Conservation (phyloP, 2,888 invertebrate genomes). For the Chelonus formosanus region DNA sequence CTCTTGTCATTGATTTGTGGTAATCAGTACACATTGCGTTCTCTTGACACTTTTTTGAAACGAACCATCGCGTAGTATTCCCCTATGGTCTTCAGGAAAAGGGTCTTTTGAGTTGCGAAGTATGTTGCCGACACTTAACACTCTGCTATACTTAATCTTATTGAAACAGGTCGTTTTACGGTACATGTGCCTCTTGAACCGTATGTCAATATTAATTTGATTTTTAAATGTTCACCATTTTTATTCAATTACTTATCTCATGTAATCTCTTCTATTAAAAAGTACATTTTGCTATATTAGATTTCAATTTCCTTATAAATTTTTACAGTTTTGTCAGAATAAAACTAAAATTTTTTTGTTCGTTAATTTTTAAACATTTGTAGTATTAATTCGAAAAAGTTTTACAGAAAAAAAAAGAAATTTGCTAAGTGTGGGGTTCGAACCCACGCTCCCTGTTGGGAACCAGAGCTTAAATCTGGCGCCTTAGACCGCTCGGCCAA, state of each 20-base stretch:
- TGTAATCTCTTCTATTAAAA: no score
- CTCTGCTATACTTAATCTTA: conserved; percentile 42
- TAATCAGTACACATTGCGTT: conserved; percentile 28
- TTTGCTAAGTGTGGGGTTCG: conserved; percentile 75
- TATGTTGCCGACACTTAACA: conserved; percentile 12
- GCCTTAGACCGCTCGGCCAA: conserved; percentile 78
- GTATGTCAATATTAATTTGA: no score
- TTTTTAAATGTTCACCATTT: no score
- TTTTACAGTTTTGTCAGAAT: no score
- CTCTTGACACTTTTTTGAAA: conserved; percentile 48
- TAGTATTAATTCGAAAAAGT: no score
- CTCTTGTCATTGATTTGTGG: conserved; percentile 21
- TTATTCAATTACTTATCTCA: no score
- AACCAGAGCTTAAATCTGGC: conserved; percentile 77
- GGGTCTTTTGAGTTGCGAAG: conserved; percentile 36
- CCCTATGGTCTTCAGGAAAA: conserved; percentile 51
- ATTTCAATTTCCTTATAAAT: no score
- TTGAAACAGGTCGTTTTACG: conserved; percentile 50
- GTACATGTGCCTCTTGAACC: conserved; percentile 19
- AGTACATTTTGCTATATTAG: no score
- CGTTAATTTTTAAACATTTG: no score
- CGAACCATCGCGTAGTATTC: conserved; percentile 2
- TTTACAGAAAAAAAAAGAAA: no score
- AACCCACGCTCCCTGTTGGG: conserved; percentile 74
- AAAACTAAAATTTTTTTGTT: no score